Percentiles rank a stretch among this genome's conserved stretches.
Conservation (phyloP, 2,888 invertebrate species). For the Argyresthia goedartella region DNA sequence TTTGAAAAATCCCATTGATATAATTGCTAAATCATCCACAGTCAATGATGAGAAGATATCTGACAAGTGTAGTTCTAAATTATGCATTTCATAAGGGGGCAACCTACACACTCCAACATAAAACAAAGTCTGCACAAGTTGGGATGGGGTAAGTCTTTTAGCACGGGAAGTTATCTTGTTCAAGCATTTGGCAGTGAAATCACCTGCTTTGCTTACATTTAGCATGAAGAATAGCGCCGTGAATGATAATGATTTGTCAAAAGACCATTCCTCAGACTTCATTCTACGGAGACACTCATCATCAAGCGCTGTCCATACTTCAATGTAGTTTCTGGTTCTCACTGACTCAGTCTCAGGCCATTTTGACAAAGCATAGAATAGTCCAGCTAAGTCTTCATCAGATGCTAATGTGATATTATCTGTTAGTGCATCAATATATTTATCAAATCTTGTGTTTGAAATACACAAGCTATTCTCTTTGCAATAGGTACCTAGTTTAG, state of each 20-base stretch:
- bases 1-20: constrained; percentile 85
- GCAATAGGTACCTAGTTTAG: constrained; percentile 38
- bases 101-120: constrained; percentile 73
- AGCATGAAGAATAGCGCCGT: constrained; percentile 76
- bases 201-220: constrained; percentile 62
- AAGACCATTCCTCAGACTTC: constrained; percentile 45
- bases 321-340: constrained; percentile 70
- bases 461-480: constrained; percentile 37
- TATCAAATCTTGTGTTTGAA: constrained; percentile 44
- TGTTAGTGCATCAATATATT: constrained; percentile 49
- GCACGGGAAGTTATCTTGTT: constrained; percentile 70
- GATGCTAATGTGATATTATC: constrained; percentile 65
- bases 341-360: constrained; percentile 66
- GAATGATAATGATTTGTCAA: constrained; percentile 67
- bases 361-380: constrained; percentile 61
- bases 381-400: constrained; percentile 66
- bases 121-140: constrained; percentile 78
- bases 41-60: constrained; percentile 66
- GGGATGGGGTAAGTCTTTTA: constrained; percentile 67
- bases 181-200: constrained; percentile 66
- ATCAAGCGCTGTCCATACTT: constrained; percentile 78
- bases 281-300: constrained; percentile 67
- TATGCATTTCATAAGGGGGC: constrained; percentile 71
- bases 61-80: constrained; percentile 72
- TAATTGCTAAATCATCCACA: constrained; percentile 77